A percentile compares a stretch with the other conserved stretches of the same genome.
Conservation (phyloP, 35 echinoderm and acorn worm genomes). For the Holothuria glaberrima region DNA sequence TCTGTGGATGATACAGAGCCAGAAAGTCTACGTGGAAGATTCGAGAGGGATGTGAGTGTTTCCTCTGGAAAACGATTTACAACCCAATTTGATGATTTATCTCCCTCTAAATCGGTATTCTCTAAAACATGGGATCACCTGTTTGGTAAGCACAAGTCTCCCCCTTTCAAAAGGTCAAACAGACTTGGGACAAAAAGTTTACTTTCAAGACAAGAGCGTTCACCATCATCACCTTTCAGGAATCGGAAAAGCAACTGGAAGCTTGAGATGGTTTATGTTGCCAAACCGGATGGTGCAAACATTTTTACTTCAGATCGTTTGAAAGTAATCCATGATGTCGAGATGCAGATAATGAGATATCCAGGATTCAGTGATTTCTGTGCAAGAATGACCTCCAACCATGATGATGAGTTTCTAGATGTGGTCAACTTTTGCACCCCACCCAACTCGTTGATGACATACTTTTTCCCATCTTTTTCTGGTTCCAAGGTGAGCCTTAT, state of each 20-base stretch:
- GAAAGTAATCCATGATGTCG: slow-evolving; percentile 75
- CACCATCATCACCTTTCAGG: not conserved
- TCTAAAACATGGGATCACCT: not conserved
- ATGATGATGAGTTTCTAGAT: slow-evolving; percentile 58
- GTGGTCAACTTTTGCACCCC: slow-evolving; percentile 62
- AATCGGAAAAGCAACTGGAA: slow-evolving; percentile 47
- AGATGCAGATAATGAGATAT: slow-evolving; percentile 83
- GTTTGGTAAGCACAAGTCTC: not conserved
- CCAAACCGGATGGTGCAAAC: slow-evolving; percentile 60
- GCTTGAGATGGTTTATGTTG: slow-evolving; percentile 80
- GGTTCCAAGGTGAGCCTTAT: slow-evolving; percentile 63
- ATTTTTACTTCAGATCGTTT: slow-evolving; percentile 85
- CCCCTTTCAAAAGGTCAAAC: too few species aligned
- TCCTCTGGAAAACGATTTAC: too few species aligned
- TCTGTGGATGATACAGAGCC: slow-evolving; percentile 20
- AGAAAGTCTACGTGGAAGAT: not conserved
- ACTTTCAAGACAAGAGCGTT: not conserved
- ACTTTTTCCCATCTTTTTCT: slow-evolving; percentile 80
- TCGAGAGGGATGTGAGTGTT: not conserved
- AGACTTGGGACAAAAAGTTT: too few species aligned
- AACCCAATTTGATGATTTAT: not conserved
- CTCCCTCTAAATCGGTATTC: too few species aligned
- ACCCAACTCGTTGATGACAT: slow-evolving; percentile 87
- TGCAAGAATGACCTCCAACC: slow-evolving; percentile 4
- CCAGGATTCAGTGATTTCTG: slow-evolving; percentile 70